A percentile compares a stretch with the other conserved stretches of the same genome.
These are phyloP conservation scores for Aethina tumida DNA, from an alignment of 1,140 invertebrate genomes.

Conservation along the genomic window DNA sequence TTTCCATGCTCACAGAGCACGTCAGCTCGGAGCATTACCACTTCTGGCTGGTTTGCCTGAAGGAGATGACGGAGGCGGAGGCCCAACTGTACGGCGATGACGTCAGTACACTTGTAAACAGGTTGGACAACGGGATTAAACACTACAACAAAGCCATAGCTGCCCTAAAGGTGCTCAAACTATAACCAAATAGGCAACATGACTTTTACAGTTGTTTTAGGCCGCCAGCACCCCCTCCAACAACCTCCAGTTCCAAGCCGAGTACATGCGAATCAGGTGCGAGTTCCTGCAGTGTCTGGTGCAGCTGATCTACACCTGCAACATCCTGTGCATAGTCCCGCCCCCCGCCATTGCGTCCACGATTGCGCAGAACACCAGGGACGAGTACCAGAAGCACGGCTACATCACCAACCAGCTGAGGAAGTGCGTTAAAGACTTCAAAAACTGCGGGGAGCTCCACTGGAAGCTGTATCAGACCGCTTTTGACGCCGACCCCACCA, in stretches of 20 bases:
- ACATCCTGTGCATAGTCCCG: conserved; percentile 78
- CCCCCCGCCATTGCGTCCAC: conserved; percentile 84
- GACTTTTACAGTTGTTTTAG: conserved; percentile 31
- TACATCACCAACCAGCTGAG: conserved; percentile 72
- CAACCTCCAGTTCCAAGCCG: conserved; percentile 65
- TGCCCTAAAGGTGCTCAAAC: conserved; percentile 51
- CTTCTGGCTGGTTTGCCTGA: conserved; percentile 78
- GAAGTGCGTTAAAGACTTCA: conserved; percentile 67
- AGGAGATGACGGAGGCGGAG: conserved; percentile 59
- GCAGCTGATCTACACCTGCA: conserved; percentile 66
- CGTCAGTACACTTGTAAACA: conserved; percentile 40
- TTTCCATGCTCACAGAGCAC: conserved; percentile 55
- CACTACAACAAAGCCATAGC: conserved; percentile 51
- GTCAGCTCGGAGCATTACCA: conserved; percentile 84
- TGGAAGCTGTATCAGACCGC: conserved; percentile 79
- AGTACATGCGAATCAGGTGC: conserved; percentile 63
- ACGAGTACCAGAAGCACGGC: conserved; percentile 74
- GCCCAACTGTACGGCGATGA: conserved; percentile 28
- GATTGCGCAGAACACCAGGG: conserved; percentile 64
- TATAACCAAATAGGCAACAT: not conserved
- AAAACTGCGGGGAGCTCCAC: conserved; percentile 64
- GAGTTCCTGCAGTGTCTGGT: conserved; percentile 69
- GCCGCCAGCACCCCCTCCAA: conserved; percentile 56
- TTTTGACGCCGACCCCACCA: conserved; percentile 84
- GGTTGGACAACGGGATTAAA: conserved; percentile 50